Conservation (phyloP, 2,888 invertebrate genomes). For the Acanthosepion esculentum region DNA sequence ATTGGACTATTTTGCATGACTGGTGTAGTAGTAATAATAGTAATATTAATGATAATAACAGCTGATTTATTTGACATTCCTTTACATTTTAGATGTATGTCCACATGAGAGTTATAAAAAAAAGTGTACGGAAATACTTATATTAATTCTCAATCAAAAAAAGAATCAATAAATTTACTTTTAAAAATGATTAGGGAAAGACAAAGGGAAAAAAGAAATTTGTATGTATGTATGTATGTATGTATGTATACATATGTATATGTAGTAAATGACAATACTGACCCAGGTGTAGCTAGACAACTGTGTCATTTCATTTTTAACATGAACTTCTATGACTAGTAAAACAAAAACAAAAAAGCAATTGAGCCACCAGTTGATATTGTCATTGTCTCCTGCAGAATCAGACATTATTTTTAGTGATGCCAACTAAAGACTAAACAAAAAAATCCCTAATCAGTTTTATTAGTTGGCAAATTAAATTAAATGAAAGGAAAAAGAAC, state of each 20-base stretch:
- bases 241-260: too few relatives aligned
- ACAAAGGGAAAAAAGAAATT: neutral
- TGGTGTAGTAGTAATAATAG: neutral
- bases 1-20: neutral
- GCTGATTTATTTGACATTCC: neutral
- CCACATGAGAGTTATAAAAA: neutral
- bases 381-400: neutral
- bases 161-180: neutral
- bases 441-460: neutral
- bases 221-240: too few relatives aligned
- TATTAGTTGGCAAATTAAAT: neutral
- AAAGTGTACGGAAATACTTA: neutral
- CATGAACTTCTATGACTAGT: constrained; percentile 12
- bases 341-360: neutral
- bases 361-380: neutral
- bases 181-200: neutral
- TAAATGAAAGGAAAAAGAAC: neutral
- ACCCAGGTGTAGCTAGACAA: neutral
- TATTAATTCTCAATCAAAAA: neutral
- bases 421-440: neutral
- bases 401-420: neutral
- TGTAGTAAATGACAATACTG: neutral
- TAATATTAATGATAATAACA: neutral
- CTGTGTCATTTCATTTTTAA: neutral
- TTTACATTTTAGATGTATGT: neutral